Evolutionary conservation across 2,888 invertebrate species (phyloP).

Genomic region (Dryobota labecula): DNA sequence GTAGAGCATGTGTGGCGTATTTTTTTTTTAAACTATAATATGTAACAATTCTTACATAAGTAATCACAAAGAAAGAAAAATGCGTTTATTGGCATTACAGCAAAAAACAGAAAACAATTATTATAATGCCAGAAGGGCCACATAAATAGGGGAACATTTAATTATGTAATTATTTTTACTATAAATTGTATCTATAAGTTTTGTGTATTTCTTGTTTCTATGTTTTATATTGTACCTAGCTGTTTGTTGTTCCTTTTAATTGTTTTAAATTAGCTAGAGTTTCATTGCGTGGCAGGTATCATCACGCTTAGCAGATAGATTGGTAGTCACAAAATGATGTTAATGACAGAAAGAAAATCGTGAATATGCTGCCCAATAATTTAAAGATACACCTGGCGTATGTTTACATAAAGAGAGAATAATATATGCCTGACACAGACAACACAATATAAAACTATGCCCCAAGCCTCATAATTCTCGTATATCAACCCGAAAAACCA

Average conservation of each 20-base stretch:
- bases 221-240: no score
- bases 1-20: background rate
- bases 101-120: no score
- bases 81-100: no score
- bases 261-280: no score
- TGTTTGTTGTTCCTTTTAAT: no score
- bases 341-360: background rate
- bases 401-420: background rate
- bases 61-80: no score
- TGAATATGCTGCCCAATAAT: background rate
- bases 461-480: background rate
- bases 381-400: no score
- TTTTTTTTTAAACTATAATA: background rate
- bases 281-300: background rate
- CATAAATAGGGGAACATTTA: no score
- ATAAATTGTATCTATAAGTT: no score
- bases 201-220: no score
- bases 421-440: background rate
- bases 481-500: constrained; percentile 29
- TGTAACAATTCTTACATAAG: background rate
- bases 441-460: background rate
- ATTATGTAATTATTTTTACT: no score
- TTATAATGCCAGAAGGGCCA: no score
- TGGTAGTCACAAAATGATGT: background rate
- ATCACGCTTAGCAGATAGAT: background rate